Evolutionary conservation across 2,888 invertebrate species (phyloP).

Genomic region (Itoplectis maculator): DNA sequence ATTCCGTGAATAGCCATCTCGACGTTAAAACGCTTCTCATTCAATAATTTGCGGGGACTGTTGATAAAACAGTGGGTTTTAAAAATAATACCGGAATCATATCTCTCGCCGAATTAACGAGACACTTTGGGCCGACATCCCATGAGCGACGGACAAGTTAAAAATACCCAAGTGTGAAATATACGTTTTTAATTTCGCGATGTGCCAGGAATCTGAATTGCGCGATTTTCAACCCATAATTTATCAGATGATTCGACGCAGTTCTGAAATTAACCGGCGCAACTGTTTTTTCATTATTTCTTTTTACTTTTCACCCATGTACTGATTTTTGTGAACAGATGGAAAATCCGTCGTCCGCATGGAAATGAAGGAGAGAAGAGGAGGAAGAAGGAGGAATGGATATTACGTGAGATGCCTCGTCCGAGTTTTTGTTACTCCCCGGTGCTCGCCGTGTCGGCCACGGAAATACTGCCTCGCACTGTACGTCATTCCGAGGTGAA

Average conservation of each 20-base stretch:
- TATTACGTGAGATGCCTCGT: conserved; percentile 7
- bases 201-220: neutral
- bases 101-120: neutral
- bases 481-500: conserved; percentile 15
- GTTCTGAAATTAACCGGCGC: neutral
- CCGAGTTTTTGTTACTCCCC: conserved; percentile 12
- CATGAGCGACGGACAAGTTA: neutral
- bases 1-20: conserved; percentile 5
- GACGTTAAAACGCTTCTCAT: neutral
- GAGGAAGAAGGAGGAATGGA: conserved; percentile 18
- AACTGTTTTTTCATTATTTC: too few relatives aligned
- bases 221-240: neutral
- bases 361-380: conserved; percentile 3
- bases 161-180: neutral
- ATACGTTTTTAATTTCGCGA: neutral
- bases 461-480: neutral
- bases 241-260: neutral
- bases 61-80: neutral
- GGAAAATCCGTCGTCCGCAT: conserved; percentile 1
- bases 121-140: neutral
- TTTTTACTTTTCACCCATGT: neutral
- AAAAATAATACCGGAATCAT: neutral
- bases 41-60: neutral
- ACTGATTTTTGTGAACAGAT: neutral
- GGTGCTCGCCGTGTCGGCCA: neutral